Evolutionary conservation across 2,113 vertebrate genomes (phyloP).

Genomic region (Dolichotis patagonum): DNA sequence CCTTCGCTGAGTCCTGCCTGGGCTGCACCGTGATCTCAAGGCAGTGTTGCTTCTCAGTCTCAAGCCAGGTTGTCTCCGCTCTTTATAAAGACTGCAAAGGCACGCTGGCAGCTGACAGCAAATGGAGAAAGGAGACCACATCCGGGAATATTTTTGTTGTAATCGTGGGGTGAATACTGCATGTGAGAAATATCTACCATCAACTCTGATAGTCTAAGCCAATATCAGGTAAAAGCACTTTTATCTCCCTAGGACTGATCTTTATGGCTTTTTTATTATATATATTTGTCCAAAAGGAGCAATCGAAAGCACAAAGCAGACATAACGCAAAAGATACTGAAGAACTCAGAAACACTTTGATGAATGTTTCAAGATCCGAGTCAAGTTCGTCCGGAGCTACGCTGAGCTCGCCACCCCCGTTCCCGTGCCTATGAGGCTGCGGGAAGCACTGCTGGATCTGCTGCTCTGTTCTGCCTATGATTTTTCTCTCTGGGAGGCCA

Average conservation of each 20-base stretch:
- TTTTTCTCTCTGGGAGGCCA: too few species aligned
- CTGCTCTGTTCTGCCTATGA: not conserved
- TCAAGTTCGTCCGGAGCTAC: not conserved
- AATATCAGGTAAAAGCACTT: too few species aligned
- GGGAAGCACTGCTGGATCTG: accelerated
- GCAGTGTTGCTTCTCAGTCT: not conserved
- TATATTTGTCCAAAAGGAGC: not conserved
- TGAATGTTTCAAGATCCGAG: not conserved
- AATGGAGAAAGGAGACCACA: not conserved
- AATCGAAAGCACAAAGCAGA: not conserved
- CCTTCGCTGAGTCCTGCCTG: not conserved
- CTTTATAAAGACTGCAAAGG: not conserved
- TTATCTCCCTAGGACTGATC: not conserved
- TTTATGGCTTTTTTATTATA: not conserved
- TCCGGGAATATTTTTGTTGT: not conserved
- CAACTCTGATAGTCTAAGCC: not conserved
- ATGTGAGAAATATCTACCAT: not conserved
- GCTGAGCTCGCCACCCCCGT: not conserved
- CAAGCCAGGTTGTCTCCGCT: not conserved
- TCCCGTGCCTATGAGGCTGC: not conserved
- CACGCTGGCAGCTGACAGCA: not conserved
- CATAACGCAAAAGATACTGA: not conserved
- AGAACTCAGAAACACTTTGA: not conserved
- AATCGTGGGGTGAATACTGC: not conserved
- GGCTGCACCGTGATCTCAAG: not conserved